Evolutionary conservation across 2,888 invertebrate species (phyloP), one percentile per base, ranked within the genome.

Genomic region (Caenorhabditis sp.): DNA sequence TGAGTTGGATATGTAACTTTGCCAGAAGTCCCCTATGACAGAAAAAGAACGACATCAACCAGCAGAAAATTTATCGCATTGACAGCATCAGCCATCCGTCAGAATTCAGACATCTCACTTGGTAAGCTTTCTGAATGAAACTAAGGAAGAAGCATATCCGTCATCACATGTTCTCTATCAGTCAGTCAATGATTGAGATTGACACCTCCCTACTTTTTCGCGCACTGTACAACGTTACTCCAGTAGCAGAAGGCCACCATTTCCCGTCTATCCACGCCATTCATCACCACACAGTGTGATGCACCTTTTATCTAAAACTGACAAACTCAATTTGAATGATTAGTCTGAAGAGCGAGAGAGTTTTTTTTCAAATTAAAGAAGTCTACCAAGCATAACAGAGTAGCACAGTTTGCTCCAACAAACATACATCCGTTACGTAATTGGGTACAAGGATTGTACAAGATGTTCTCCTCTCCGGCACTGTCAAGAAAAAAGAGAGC

Each of bases 161-260:
- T 79, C 79, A 79, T 64, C 76, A 77, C 69, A 63, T 79, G 56
- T 79, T 79, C 72, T 79, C 79, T 79, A 79, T 77, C 77, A 77
- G 69, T 59, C 59, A 49, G 51, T 76, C 63, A 70, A 58, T 28
- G 51, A 69, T 31, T 64, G 63, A 70, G 63, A 63, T 51, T 77
- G 77, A 70, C 77, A 79, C 63, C 26, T 22, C 56, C 69, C 22
- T 26, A 24, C 44, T 31, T 66, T 35, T 69, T 70, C 79, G 79
- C 79, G 70, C 79, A 79, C 79, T 79, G 79, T 70, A 79, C 70
- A 79, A 79, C 77, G 77, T 47, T 74, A 63, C 56, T 61, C 49
- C 44, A 54, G 44, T 63, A 28, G 31, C 64, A 61, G 76, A 61
- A 76, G 76, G 58, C 76, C 75, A 58, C 47, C 74, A 56, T n/a